Evolutionary conservation across 2,888 invertebrate genomes (phyloP).

Genomic region (Cheilosia scutellata): DNA sequence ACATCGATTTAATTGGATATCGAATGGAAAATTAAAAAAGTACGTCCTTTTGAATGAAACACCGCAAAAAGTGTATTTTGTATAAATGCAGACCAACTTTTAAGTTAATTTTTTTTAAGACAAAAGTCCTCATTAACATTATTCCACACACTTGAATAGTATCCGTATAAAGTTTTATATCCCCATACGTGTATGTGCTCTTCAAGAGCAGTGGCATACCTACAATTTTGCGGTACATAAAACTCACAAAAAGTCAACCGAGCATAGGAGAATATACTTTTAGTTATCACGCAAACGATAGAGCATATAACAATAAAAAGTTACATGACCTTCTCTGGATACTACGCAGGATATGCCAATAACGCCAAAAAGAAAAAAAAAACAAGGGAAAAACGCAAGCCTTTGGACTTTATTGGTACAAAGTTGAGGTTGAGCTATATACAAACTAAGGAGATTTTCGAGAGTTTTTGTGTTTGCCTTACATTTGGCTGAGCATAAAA

Average conservation of each 20-base stretch:
- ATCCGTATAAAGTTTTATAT: slow-evolving; percentile 22
- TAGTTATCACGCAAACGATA: slow-evolving; percentile 27
- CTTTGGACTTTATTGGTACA: slow-evolving; percentile 8
- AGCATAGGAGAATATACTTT: slow-evolving; percentile 12
- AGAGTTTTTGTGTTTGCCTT: slow-evolving; percentile 17
- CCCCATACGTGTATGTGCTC: neutral
- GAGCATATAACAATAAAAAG: slow-evolving; percentile 46
- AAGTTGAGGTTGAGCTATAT: slow-evolving; percentile 10
- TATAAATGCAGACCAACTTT: neutral
- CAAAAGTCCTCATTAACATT: slow-evolving; percentile 30
- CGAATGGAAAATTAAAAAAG: too few species aligned
- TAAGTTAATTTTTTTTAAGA: neutral
- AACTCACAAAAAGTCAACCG: slow-evolving; percentile 37
- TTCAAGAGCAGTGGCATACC: neutral
- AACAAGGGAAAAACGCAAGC: neutral
- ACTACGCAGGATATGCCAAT: slow-evolving; percentile 35
- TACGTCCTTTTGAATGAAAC: too few species aligned
- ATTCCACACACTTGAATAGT: slow-evolving; percentile 21
- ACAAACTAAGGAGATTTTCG: slow-evolving; percentile 46
- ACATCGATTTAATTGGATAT: slow-evolving; percentile 19
- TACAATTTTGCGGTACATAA: slow-evolving; percentile 48
- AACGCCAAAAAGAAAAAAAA: neutral
- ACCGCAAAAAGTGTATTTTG: neutral
- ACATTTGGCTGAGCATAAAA: slow-evolving; percentile 1
- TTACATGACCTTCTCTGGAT: slow-evolving; percentile 28